Conservation (phyloP, 2,888 invertebrate genomes). For the Acholoe squamosa region DNA sequence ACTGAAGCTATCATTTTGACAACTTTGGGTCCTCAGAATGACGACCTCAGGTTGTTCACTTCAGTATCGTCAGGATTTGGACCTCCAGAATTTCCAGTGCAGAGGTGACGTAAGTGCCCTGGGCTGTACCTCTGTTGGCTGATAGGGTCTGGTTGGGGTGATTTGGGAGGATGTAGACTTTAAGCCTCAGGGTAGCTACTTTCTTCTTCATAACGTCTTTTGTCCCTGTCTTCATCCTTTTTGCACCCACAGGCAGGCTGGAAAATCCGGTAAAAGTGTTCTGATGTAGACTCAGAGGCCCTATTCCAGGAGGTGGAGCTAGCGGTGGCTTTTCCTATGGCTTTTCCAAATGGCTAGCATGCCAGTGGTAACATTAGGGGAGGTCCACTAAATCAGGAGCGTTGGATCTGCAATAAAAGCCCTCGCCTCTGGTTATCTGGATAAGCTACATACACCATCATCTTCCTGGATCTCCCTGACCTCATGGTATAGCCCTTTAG, state of each 20-base stretch:
- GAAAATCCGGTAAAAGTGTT: slow-evolving; percentile 24
- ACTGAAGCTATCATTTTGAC: too few species aligned
- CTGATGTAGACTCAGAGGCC: slow-evolving; percentile 8
- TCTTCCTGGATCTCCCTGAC: background rate
- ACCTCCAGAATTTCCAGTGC: background rate
- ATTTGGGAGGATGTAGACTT: background rate
- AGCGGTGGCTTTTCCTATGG: background rate
- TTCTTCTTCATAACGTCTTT: background rate
- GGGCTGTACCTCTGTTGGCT: too few species aligned
- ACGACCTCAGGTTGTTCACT: too few species aligned
- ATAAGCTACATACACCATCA: slow-evolving; percentile 1
- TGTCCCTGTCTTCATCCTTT: background rate
- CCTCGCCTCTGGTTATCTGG: background rate
- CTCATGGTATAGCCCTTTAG: too few species aligned
- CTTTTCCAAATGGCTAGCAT: background rate
- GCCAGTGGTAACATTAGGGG: background rate
- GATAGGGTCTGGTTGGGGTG: background rate
- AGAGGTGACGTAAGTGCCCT: background rate
- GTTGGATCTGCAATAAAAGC: slow-evolving; percentile 4
- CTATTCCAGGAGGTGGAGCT: background rate
- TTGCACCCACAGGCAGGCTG: background rate
- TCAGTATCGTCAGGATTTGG: too few species aligned
- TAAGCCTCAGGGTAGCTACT: background rate
- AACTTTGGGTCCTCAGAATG: too few species aligned
- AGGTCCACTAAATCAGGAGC: background rate